Percentiles rank a stretch among this genome's conserved stretches.
Conservation (phyloP, 1,140 invertebrate species). For the Mycetomoellerius zeteki region DNA sequence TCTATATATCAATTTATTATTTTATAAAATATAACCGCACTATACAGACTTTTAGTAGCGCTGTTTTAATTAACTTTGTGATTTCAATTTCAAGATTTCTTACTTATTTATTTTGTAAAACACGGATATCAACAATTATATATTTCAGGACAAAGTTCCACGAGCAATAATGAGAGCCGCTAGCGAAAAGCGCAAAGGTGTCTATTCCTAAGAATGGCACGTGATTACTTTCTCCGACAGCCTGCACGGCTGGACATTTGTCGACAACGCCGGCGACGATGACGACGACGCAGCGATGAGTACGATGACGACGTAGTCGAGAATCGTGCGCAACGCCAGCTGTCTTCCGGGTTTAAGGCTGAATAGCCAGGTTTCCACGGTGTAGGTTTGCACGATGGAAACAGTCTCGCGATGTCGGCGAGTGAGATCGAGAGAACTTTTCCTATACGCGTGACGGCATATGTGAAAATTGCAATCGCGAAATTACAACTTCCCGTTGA, state of each 20-base stretch:
- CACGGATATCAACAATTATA: background rate
- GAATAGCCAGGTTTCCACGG: conserved; percentile 47
- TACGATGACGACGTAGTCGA: conserved; percentile 53
- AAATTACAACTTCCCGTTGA: background rate
- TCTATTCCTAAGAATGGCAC: conserved; percentile 58
- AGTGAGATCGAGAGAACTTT: conserved; percentile 45
- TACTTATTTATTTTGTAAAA: no score
- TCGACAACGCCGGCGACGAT: conserved; percentile 40
- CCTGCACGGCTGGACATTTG: conserved; percentile 23
- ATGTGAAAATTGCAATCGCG: conserved; percentile 54
- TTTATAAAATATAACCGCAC: no score
- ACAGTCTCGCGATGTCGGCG: conserved; percentile 36
- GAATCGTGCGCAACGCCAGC: conserved; percentile 49
- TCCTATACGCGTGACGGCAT: conserved; percentile 3
- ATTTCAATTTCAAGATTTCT: no score
- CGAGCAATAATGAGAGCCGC: conserved; percentile 25
- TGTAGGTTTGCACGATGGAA: conserved; percentile 33
- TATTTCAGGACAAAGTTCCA: background rate
- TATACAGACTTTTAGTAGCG: no score
- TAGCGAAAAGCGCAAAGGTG: conserved; percentile 54
- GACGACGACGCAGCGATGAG: conserved; percentile 40
- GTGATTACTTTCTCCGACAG: conserved; percentile 62
- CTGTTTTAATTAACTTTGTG: no score
- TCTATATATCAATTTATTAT: no score
- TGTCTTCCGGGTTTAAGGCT: conserved; percentile 57